Conservation (phyloP, 2,113 vertebrate species). For the Brachyhypopomus occidentalis region DNA sequence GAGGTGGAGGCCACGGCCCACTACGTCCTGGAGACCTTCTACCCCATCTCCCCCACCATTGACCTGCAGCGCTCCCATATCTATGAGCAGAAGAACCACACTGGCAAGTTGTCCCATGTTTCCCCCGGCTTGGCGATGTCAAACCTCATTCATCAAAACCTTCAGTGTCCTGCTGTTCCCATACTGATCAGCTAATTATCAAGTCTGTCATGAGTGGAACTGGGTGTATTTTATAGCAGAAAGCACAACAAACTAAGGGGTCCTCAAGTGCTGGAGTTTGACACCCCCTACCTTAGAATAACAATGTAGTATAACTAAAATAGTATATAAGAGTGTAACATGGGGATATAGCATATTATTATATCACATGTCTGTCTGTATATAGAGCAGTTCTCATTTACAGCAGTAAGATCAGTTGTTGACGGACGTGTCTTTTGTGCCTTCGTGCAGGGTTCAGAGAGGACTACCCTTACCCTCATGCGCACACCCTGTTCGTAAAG, state of each 20-base stretch:
- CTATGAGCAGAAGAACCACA: constrained; percentile 74
- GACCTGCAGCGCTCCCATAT: constrained; percentile 80
- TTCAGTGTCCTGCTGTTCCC: background rate
- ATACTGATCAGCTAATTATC: too few relatives aligned
- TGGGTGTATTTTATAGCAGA: too few relatives aligned
- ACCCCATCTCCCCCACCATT: constrained; percentile 87
- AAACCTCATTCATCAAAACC: background rate
- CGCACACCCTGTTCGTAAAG: constrained; percentile 83
- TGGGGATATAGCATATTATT: too few relatives aligned
- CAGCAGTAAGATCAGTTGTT: background rate
- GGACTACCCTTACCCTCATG: constrained; percentile 79
- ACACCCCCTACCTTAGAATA: too few relatives aligned
- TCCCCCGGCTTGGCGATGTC: background rate
- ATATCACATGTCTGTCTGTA: too few relatives aligned
- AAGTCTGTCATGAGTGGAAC: too few relatives aligned
- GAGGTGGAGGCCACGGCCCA: constrained; percentile 78
- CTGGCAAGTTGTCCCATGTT: constrained; percentile 68
- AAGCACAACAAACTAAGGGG: too few relatives aligned
- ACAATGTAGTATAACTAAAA: background rate
- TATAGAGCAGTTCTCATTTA: too few relatives aligned
- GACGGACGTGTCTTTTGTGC: background rate
- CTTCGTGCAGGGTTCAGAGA: constrained; percentile 77
- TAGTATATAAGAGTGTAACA: background rate
- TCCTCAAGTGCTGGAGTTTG: too few relatives aligned
- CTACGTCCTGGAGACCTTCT: constrained; percentile 81